These are phyloP conservation scores for Perdita meconis DNA, from an alignment of 2,888 invertebrate species.

Conservation along the genomic window DNA sequence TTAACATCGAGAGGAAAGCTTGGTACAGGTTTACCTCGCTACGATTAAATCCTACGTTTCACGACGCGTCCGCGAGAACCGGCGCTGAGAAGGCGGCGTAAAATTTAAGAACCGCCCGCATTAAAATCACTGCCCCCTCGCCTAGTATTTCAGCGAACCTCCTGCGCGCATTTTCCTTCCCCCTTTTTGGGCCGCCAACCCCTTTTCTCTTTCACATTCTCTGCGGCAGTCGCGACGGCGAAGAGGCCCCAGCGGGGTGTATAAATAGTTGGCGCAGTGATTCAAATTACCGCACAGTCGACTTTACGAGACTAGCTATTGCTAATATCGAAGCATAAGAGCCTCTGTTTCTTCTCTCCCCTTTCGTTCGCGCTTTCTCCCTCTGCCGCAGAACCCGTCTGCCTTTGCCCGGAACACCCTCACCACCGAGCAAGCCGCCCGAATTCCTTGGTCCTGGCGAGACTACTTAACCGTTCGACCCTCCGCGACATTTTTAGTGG, in stretches of 20 bases:
- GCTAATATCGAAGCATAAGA: constrained; percentile 81
- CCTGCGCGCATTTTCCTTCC: constrained; percentile 10
- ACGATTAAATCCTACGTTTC: constrained; percentile 72
- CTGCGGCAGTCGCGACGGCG: constrained; percentile 41
- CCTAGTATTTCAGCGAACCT: constrained; percentile 72
- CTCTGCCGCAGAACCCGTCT: constrained; percentile 12
- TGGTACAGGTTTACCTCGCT: constrained; percentile 68
- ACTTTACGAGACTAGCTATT: constrained; percentile 83
- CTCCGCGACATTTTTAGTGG: constrained; percentile 84
- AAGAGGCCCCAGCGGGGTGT: constrained; percentile 66
- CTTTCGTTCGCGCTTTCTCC: constrained; percentile 46
- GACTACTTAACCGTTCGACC: constrained; percentile 82
- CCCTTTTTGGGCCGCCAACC: constrained; percentile 1
- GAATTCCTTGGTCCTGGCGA: constrained; percentile 68
- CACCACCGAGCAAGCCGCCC: constrained; percentile 8
- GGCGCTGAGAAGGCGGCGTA: constrained; percentile 62
- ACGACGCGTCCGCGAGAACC: constrained; percentile 50
- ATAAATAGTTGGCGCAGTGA: constrained; percentile 84
- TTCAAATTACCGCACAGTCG: constrained; percentile 82
- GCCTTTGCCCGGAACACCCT: constrained; percentile 10
- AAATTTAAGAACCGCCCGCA: constrained; percentile 79
- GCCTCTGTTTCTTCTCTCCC: constrained; percentile 37
- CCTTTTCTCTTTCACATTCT: constrained; percentile 39
- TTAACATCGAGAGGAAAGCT: constrained; percentile 70
- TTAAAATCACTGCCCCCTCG: constrained; percentile 80